These are phyloP conservation scores for Aphaenogaster floridana DNA, from an alignment of 1,140 invertebrate genomes.

Conservation along the genomic window DNA sequence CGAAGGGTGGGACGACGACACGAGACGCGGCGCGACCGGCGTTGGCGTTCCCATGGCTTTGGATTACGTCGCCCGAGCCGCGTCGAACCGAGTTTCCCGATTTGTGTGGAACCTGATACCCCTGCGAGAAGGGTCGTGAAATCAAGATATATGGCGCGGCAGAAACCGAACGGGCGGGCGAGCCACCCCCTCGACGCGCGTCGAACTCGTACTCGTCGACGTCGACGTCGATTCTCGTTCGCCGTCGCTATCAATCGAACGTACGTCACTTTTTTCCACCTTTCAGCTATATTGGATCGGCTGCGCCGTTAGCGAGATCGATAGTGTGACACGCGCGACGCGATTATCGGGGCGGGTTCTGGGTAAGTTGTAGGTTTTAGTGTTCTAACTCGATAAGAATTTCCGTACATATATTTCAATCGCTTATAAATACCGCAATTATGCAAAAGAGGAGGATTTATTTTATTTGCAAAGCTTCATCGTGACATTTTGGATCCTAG, in stretches of 20 bases:
- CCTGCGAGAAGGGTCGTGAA: conserved; percentile 85
- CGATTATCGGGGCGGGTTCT: conserved; percentile 11
- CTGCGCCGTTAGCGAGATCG: conserved; percentile 27
- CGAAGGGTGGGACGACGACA: not conserved
- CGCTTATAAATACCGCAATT: not conserved
- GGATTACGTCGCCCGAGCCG: conserved; percentile 74
- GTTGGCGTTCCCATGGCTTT: conserved; percentile 80
- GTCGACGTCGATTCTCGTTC: conserved; percentile 46
- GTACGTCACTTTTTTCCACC: conserved; percentile 49
- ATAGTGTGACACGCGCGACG: conserved; percentile 7
- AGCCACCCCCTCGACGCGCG: conserved; percentile 25
- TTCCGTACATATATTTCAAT: not conserved
- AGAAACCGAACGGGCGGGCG: conserved; percentile 23
- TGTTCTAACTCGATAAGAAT: conserved; percentile 11
- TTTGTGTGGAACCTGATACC: conserved; percentile 86
- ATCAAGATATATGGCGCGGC: conserved; percentile 85
- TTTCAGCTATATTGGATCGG: conserved; percentile 57
- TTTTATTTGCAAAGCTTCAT: not conserved
- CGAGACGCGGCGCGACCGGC: not conserved
- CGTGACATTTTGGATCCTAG: not conserved
- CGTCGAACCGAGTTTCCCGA: conserved; percentile 83
- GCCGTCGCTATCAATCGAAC: conserved; percentile 51
- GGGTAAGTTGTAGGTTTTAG: not conserved
- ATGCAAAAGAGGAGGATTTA: not conserved
- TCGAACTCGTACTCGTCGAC: conserved; percentile 20